Base-by-base conservation (phyloP, 53 echinoderm and acorn worm genomes). In the Echinarachnius parma region DNA sequence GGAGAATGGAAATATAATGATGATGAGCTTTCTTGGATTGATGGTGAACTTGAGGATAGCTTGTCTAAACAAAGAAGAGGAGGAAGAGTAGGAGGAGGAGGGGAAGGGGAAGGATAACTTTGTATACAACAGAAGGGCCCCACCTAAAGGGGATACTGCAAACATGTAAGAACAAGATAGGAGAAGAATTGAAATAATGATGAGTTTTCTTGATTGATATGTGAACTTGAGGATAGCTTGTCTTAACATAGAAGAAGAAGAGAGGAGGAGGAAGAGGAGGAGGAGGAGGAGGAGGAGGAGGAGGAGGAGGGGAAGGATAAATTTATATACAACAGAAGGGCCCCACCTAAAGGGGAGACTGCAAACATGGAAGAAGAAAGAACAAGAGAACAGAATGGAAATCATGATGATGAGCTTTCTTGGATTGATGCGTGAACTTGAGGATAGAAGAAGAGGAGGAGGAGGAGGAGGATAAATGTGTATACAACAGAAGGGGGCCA, bases 201-300 rank as follows among this genome's bases (percentile, higher is more conserved):
- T n/a, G n/a, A n/a, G n/a, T n/a, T n/a, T n/a, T n/a, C n/a, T n/a
- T n/a, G n/a, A n/a, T n/a, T n/a, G n/a, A n/a, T n/a, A n/a, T n/a
- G n/a, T n/a, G n/a, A n/a, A n/a, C n/a, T n/a, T n/a, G n/a, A n/a
- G n/a, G n/a, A n/a, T n/a, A n/a, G n/a, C n/a, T n/a, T n/a, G n/a
- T n/a, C n/a, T n/a, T n/a, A n/a, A n/a, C n/a, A n/a, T n/a, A 50
- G 52, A 50, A 50, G 52, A 50, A 50, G 52, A 50, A 50, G 52
- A 50, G 52, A 50, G 52, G 18, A 50, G 52, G 52, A 50, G 52
- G 18, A 50, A 19, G 52, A 50, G 52, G 18, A 50, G 52, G 52
- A 50, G 52, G 18, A 50, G 52, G 52, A 50, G 52, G 18, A 16
- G 52, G 52, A 16, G 14, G 18, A 19, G 52, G 52, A 50, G 52